Percentiles rank a stretch among this genome's conserved stretches.
These are phyloP conservation scores for Sepiola atlantica DNA, from an alignment of 2,888 invertebrate species.

Conservation along the genomic window DNA sequence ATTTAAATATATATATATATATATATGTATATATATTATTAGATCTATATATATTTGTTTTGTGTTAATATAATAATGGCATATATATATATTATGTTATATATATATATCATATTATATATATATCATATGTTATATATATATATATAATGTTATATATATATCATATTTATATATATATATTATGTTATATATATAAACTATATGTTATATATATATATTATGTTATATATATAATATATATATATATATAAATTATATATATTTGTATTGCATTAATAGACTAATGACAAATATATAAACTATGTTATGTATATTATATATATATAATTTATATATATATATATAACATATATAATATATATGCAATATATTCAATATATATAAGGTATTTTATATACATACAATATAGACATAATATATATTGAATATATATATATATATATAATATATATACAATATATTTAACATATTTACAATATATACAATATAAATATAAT, in stretches of 20 bases:
- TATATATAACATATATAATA: background rate
- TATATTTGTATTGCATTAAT: background rate
- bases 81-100: no score
- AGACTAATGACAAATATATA: background rate
- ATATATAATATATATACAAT: background rate
- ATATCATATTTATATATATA: no score
- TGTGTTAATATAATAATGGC: background rate
- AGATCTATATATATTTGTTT: no score
- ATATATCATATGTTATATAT: background rate
- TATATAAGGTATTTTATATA: background rate
- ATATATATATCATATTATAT: background rate
- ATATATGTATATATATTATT: background rate
- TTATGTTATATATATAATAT: background rate
- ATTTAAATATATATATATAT: background rate
- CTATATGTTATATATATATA: slow-evolving; percentile 36
- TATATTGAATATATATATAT: background rate
- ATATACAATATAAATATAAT: no score
- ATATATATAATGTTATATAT: background rate
- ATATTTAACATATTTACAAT: no score
- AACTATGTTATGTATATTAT: background rate
- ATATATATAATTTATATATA: background rate
- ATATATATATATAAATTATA: background rate
- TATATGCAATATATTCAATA: background rate
- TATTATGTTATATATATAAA: no score
- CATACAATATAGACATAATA: background rate